Evolutionary conservation across 2,797 vertebrate species (phyloP).

Genomic region (Acrocephalus scirpaceus): DNA sequence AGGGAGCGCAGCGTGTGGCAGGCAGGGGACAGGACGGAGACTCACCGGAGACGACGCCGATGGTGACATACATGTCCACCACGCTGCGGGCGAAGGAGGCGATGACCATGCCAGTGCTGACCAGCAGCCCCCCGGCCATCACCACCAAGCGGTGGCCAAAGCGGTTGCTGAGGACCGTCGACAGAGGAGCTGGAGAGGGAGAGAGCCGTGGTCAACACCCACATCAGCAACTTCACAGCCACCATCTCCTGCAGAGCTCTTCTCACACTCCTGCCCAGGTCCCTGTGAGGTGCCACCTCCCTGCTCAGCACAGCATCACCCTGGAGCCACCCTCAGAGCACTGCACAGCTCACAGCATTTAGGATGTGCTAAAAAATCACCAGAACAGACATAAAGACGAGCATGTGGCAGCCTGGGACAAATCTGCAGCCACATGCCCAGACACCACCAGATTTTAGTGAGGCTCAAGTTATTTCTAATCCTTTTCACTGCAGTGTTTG

Average conservation of each 20-base stretch:
- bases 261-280: accelerated
- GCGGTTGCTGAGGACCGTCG: conserved; percentile 85
- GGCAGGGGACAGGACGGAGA: accelerated
- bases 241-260: background rate
- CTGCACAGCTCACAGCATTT: background rate
- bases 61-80: conserved; percentile 88
- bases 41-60: conserved; percentile 89
- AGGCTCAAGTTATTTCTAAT: background rate
- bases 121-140: conserved; percentile 87
- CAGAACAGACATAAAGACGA: background rate
- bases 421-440: background rate
- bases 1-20: background rate
- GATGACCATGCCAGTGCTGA: conserved; percentile 84
- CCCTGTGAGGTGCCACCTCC: background rate
- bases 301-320: background rate
- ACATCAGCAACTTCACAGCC: background rate
- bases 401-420: background rate
- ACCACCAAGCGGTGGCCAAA: conserved; percentile 87
- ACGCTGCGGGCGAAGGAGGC: conserved; percentile 85
- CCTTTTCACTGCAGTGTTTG: background rate
- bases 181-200: conserved; percentile 84
- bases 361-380: background rate
- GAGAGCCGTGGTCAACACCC: background rate
- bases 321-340: background rate
- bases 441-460: background rate